Conservation (phyloP, 2,797 vertebrate genomes). For the Fundulus diaphanus region DNA sequence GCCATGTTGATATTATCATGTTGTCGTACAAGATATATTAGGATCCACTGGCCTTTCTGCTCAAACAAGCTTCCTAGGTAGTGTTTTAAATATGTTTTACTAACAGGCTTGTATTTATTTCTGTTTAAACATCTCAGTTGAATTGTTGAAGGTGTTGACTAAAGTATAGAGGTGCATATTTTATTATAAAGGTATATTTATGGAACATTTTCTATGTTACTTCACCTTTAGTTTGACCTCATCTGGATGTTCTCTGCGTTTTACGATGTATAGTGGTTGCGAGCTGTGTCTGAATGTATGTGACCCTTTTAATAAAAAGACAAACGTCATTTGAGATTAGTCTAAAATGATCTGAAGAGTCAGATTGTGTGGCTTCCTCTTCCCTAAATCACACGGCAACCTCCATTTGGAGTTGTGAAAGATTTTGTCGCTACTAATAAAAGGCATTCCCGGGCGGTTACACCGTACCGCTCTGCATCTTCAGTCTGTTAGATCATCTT, state of each 20-base stretch:
- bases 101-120: conserved; percentile 64
- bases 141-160: conserved; percentile 40
- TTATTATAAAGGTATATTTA: conserved; percentile 79
- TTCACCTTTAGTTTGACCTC: conserved; percentile 34
- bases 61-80: conserved; percentile 9
- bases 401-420: conserved; percentile 35
- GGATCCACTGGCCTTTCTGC: conserved; percentile 29
- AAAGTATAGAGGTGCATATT: conserved; percentile 72
- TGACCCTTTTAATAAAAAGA: conserved; percentile 55
- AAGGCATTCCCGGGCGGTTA: conserved; percentile 67
- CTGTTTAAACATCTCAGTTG: conserved; percentile 31
- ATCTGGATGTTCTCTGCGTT: conserved; percentile 52
- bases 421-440: conserved; percentile 30
- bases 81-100: conserved; percentile 53
- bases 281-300: conserved; percentile 51
- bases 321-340: conserved; percentile 65
- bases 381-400: conserved; percentile 30
- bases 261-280: conserved; percentile 66
- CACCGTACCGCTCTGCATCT: conserved; percentile 59
- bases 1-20: conserved; percentile 67
- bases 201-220: conserved; percentile 61
- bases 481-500: conserved; percentile 56
- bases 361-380: conserved; percentile 8
- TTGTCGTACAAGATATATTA: conserved; percentile 24
- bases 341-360: conserved; percentile 25